Evolutionary conservation across 2,888 invertebrate species (phyloP).

Genomic region (Hemicrepidius hirtus): DNA sequence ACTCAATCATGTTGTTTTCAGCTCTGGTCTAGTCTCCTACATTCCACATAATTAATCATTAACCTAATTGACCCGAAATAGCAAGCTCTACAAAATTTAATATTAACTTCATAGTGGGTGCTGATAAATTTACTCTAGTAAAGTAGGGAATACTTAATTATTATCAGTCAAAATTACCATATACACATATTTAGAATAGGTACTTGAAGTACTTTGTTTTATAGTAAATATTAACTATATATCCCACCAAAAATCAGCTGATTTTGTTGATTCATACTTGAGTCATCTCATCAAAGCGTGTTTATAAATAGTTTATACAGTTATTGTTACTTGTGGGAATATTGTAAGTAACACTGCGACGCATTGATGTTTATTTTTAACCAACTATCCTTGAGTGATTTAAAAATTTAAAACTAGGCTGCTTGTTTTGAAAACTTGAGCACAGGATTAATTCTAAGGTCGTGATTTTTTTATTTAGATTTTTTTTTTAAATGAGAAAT

Average conservation of each 20-base stretch:
- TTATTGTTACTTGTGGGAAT: slow-evolving; percentile 6
- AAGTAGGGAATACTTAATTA: slow-evolving; percentile 1
- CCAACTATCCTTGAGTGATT: not conserved
- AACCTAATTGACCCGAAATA: slow-evolving; percentile 24
- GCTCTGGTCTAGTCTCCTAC: not conserved
- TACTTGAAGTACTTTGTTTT: slow-evolving; percentile 7
- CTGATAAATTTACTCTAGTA: slow-evolving; percentile 13
- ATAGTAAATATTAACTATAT: not conserved
- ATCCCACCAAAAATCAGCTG: not conserved
- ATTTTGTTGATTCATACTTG: slow-evolving; percentile 15
- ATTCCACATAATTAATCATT: slow-evolving; percentile 31
- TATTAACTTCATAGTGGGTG: slow-evolving; percentile 15
- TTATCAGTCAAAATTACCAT: slow-evolving; percentile 9
- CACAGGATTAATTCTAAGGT: slow-evolving; percentile 7
- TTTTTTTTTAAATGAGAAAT: not conserved
- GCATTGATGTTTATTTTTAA: slow-evolving; percentile 7
- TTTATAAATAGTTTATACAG: not conserved
- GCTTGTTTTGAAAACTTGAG: slow-evolving; percentile 2
- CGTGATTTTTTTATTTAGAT: slow-evolving; percentile 6
- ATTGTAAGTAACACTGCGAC: not conserved
- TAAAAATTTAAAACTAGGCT: not conserved
- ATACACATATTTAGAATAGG: not conserved
- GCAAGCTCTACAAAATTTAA: slow-evolving; percentile 7
- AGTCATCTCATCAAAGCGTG: not conserved
- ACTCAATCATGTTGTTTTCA: not conserved